Base-by-base conservation (phyloP, 2,888 invertebrate genomes). In the Macrophya annulata region DNA sequence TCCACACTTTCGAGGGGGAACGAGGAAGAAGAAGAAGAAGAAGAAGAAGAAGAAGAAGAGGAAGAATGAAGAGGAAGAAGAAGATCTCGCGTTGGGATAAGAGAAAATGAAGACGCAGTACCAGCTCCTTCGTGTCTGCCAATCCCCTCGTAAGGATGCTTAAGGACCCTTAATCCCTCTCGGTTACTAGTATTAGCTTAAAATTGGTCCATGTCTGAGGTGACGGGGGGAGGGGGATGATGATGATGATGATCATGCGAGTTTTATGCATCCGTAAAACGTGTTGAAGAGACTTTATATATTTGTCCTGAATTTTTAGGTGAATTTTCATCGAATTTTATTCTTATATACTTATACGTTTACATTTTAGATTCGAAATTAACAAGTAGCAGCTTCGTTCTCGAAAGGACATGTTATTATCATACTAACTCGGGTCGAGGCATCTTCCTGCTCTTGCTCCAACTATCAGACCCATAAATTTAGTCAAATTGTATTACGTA, bases 81-180 rank as follows among this genome's bases (percentile, higher is more conserved):
- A 40, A 62, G 81, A 81, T 62, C 81, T 81, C 81, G 43, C 43
- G 59, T 81, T 43, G 43, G 81, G 81, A 81, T 81, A 81, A 81
- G 81, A 45, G 81, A 43, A 62, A 81, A 81, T 81, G 81, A 81
- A 81, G 81, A 81, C 81, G 62, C 81, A 81, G 62, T 81, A 40
- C 81, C 81, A 62, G 17, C 81, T 62, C 62, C 76, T 59, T 62
- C 40, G 62, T 59, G 81, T 43, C 81, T 81, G 59, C 62, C 81
- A 81, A 81, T 62, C 81, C 62, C 81, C 81, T 62, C 43, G 62
- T 43, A 62, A 81, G 81, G 81, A 81, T 51, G 43, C 81, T 81
- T 43, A 59, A 81, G 81, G 81, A 81, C 62, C 59, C 81, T 81
- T 81, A 81, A 81, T 81, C 81, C 81, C 40, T 62, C 81, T 81